Evolutionary conservation across 2,888 invertebrate species (phyloP), one percentile per base, ranked within the genome.

Genomic region (Syritta pipiens): DNA sequence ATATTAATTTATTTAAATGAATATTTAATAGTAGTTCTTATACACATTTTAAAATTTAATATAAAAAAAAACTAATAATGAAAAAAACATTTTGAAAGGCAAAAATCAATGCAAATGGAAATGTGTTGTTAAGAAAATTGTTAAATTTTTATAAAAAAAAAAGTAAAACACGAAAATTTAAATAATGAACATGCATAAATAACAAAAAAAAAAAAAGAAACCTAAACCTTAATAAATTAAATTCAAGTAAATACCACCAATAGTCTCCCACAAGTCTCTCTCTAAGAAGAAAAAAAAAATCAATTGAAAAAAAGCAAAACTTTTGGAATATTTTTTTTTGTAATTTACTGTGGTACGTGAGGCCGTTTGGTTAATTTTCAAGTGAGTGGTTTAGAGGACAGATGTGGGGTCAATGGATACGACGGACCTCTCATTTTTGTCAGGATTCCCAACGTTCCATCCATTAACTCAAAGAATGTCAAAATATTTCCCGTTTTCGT

Each of bases 201-300:
- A 37, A 37, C 17, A 17, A 14, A 7, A 14, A 6, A 62, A 49
- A 37, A 35, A 32, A 9, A 26, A 30, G 32, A 37, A 67, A 67
- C 26, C 49, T 69, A 77, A 53, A 77, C 65, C 59, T 60, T 68
- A 81, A 81, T 75, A 71, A 79, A 74, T 9, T 2, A 28, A 82
- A 75, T 82, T 81, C 67, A 82, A 75, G 44, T 74, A 55, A 62
- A 74, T 74, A 79, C 79, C 79, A 79, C 79, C 79, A 79, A 68
- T 57, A 68, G 55, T 68, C 72, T 79, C 79, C 79, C 79, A 79
- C 79, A 74, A 67, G 55, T 37, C n/a, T 74, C 42, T 74, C 60
- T 74, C 10, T 68, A 57, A 62, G 40, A 57, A 40, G 28, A 71
- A 37, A 28, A 46, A 10, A 32, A 37, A 17, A 17, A 37, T 17